These are phyloP conservation scores for Coreius guichenoti DNA, from an alignment of 2,797 vertebrate genomes.

Conservation along the genomic window DNA sequence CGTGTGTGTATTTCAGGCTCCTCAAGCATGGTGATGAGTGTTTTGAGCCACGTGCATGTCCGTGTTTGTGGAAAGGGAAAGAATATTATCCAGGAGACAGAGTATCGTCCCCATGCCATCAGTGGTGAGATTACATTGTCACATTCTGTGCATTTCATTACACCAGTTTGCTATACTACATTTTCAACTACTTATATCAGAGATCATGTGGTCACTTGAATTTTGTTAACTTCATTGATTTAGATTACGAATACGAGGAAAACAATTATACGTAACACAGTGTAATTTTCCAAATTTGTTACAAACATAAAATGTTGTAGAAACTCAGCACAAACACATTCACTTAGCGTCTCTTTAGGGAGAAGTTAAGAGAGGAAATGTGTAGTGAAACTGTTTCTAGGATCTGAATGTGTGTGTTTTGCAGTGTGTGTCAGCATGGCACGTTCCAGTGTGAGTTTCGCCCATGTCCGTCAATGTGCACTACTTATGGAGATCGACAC, in stretches of 20 bases:
- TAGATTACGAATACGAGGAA: neutral
- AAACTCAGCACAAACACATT: neutral
- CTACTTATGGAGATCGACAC: slow-evolving; percentile 91
- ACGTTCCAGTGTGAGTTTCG: slow-evolving; percentile 89
- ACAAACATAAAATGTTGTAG: neutral
- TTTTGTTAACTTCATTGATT: neutral
- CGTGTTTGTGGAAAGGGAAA: slow-evolving; percentile 96
- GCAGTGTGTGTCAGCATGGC: slow-evolving; percentile 90
- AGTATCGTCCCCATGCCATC: slow-evolving; percentile 90
- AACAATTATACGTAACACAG: neutral
- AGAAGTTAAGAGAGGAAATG: neutral
- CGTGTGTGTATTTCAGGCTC: slow-evolving; percentile 74
- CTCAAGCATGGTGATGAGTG: slow-evolving; percentile 93
- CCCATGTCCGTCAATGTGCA: slow-evolving; percentile 93
- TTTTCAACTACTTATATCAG: neutral
- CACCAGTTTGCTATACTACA: neutral
- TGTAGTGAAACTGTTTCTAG: neutral
- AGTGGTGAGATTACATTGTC: slow-evolving; percentile 82
- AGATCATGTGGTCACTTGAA: neutral
- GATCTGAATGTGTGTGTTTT: slow-evolving; percentile 50
- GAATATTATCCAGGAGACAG: slow-evolving; percentile 94
- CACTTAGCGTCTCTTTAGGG: neutral
- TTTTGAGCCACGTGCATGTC: slow-evolving; percentile 87
- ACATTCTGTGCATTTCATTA: slow-evolving; percentile 18
- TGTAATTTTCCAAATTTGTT: neutral